A percentile compares a stretch with the other conserved stretches of the same genome.
Conservation (phyloP, 2,888 invertebrate genomes). For the Melanostoma mellinum region DNA sequence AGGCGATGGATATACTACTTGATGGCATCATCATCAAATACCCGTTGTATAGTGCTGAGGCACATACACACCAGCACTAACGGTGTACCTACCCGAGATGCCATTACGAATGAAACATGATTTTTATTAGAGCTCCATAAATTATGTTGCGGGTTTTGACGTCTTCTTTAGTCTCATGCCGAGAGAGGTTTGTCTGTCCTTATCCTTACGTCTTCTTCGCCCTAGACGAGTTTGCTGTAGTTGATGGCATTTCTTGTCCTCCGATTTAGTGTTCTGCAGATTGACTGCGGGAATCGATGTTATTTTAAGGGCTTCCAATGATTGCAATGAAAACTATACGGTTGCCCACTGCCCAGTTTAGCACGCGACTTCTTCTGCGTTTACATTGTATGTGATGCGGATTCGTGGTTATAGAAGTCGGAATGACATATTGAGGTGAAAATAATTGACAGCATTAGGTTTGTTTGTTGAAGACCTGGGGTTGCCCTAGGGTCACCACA, state of each 20-base stretch:
- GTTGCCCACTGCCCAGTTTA: too few relatives aligned
- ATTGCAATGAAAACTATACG: too few relatives aligned
- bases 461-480: too few relatives aligned
- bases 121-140: slow-evolving; percentile 71
- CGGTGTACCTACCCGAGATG: slow-evolving; percentile 22
- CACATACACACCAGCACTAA: slow-evolving; percentile 25
- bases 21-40: slow-evolving; percentile 67
- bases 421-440: too few relatives aligned
- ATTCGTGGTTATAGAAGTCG: too few relatives aligned
- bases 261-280: slow-evolving; percentile 11
- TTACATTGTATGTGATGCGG: too few relatives aligned
- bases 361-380: too few relatives aligned
- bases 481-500: too few relatives aligned
- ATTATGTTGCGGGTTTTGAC: slow-evolving; percentile 64
- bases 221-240: slow-evolving; percentile 37
- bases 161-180: slow-evolving; percentile 47
- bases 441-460: too few relatives aligned
- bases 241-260: slow-evolving; percentile 44
- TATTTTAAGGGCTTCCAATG: too few relatives aligned
- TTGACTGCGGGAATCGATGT: background rate
- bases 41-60: slow-evolving; percentile 22
- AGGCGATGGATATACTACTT: slow-evolving; percentile 60
- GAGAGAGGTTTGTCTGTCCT: slow-evolving; percentile 16
- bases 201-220: slow-evolving; percentile 6
- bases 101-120: slow-evolving; percentile 70